Evolutionary conservation across 2,888 invertebrate genomes (phyloP).

Genomic region (Synanthedon tipuliformis): DNA sequence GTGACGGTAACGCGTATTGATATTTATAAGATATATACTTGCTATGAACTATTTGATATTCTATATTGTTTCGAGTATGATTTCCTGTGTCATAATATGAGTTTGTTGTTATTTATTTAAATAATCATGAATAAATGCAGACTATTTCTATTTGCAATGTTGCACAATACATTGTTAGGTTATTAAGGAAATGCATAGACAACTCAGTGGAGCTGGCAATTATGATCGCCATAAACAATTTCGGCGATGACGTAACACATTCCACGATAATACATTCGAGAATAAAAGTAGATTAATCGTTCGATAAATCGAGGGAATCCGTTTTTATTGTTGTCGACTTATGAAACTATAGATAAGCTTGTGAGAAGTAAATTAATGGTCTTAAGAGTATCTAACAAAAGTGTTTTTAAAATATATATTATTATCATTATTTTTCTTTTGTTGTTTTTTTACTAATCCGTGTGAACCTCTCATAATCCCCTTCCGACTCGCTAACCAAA

Average conservation of each 20-base stretch:
- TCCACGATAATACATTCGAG: neutral
- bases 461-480: conserved; percentile 33
- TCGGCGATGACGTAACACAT: no score
- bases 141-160: conserved; percentile 17
- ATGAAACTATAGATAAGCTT: conserved; percentile 65
- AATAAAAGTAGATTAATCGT: conserved; percentile 9
- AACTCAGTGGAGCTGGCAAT: neutral
- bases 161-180: neutral
- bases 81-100: conserved; percentile 61
- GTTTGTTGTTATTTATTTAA: conserved; percentile 64
- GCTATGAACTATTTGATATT: conserved; percentile 59
- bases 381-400: conserved; percentile 70
- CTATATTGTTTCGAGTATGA: conserved; percentile 57
- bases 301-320: conserved; percentile 44
- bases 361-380: conserved; percentile 68
- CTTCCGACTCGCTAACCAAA: conserved; percentile 23
- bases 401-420: conserved; percentile 71
- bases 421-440: conserved; percentile 65
- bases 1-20: conserved; percentile 62
- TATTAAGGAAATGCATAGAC: neutral
- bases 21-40: conserved; percentile 62
- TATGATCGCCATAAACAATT: neutral
- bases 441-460: conserved; percentile 63
- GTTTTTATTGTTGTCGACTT: conserved; percentile 62
- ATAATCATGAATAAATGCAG: conserved; percentile 49